Conservation (phyloP, 2,113 vertebrate genomes). For the Monopterus albus region DNA sequence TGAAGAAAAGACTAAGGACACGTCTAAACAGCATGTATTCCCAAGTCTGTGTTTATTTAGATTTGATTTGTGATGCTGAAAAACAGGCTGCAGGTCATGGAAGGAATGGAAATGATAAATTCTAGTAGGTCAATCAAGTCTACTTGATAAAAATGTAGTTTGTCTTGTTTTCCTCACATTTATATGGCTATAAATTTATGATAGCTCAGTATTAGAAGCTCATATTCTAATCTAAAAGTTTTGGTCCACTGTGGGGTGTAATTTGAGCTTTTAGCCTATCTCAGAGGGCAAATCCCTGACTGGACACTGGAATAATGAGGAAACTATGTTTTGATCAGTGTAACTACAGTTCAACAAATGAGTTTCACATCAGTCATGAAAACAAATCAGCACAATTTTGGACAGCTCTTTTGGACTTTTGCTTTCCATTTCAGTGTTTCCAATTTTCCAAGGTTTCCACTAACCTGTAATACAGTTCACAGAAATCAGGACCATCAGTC, state of each 20-base stretch:
- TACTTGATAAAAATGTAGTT: not conserved
- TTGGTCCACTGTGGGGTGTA: not conserved
- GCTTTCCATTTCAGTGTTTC: constrained; percentile 10
- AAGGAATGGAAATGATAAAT: not conserved
- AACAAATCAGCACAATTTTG: constrained; percentile 16
- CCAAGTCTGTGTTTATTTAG: constrained; percentile 6
- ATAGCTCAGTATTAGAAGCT: not conserved
- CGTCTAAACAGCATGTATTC: constrained; percentile 23
- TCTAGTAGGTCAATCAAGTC: not conserved
- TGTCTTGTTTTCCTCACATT: not conserved
- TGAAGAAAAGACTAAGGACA: constrained; percentile 18
- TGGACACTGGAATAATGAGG: not conserved
- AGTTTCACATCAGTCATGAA: constrained; percentile 19
- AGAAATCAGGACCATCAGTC: constrained; percentile 25
- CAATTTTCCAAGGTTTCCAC: constrained; percentile 44
- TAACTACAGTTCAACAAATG: constrained; percentile 29
- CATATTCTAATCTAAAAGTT: not conserved
- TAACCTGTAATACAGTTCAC: constrained; percentile 35
- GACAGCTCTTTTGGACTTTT: not conserved
- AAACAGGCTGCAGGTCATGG: not conserved
- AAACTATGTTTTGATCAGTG: constrained; percentile 13
- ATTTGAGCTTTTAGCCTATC: not conserved
- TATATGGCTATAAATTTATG: too few relatives aligned
- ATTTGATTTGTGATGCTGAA: not conserved
- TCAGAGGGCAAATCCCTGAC: too few relatives aligned